Evolutionary conservation across 1,140 invertebrate genomes (phyloP), one percentile per base, ranked within the genome.

Genomic region (Tetragnatha versicolor): DNA sequence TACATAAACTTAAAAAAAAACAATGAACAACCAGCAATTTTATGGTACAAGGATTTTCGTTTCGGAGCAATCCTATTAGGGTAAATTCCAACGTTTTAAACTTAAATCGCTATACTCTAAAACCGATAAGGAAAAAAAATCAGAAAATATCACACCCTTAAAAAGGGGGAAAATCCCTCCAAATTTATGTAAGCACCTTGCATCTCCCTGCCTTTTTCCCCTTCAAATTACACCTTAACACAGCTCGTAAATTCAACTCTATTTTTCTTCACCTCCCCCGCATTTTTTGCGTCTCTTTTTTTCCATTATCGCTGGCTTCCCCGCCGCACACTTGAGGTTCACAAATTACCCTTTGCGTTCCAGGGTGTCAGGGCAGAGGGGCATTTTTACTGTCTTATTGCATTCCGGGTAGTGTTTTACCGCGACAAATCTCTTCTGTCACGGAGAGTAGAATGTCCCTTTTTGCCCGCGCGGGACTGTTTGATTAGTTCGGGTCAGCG

Each of bases 321-420:
- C 37, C 55, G 20, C 39, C 20, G n/a, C 9, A n/a, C 9, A 35
- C 12, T 53, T 73, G 51, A 73, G 70, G 70, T 73, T 47, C 70
- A 73, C 70, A 73, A 73, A 73, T 73, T 73, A 73, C 70, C 70
- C 70, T 45, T 35, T 35, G 55, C 70, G 55, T 73, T 73, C 70
- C 70, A 60, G 22, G 37, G 53, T 73, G 70, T 73, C 70, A 73
- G 70, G 37, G 37, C 61, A 73, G 61, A 60, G 31, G 70, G 70
- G 70, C 55, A 73, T 73, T 60, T 73, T 73, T 73, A 73, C 37
- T 25, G 70, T 73, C 70, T 73, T 73, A 73, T 73, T 73, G 70
- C 53, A 73, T 73, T 73, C 70, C 70, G 27, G 55, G 47, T 73
- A 22, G 70, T 53, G 31, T 45, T 70, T 70, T 37, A 47, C 31